phyloP scores from a whole-genome alignment of 2,113 vertebrate species.

The Sylvia atricapilla region DNA sequence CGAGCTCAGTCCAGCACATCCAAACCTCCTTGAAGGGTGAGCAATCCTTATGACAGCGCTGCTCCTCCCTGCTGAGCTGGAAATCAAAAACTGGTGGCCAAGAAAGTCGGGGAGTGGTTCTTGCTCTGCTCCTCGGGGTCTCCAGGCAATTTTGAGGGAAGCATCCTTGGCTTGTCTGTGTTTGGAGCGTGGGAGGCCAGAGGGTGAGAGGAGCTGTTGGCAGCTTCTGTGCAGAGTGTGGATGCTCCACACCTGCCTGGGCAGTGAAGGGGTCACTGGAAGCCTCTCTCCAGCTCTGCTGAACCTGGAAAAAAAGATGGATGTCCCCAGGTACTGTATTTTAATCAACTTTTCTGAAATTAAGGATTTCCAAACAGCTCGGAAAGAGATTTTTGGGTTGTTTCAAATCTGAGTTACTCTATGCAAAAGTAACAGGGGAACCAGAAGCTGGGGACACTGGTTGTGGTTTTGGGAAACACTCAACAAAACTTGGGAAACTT shows the following conservation, averaged over 20 bases:
- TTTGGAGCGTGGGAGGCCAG: background rate
- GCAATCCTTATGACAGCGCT: background rate
- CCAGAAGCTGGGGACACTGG: background rate
- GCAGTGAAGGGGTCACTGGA: background rate
- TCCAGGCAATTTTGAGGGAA: background rate
- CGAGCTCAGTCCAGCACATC: background rate
- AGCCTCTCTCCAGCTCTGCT: background rate
- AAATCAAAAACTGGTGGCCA: background rate
- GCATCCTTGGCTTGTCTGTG: background rate
- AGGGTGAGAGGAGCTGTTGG: background rate
- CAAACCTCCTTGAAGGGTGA: background rate
- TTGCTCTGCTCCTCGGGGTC: background rate
- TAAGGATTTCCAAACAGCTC: background rate
- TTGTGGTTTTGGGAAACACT: background rate
- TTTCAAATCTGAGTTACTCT: background rate
- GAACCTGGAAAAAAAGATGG: accelerated
- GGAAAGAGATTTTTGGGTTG: background rate
- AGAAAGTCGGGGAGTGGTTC: background rate
- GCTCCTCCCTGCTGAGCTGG: background rate
- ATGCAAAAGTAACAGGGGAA: background rate
- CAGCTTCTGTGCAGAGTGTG: background rate
- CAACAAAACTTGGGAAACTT: background rate
- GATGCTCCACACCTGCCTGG: background rate
- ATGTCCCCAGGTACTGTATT: accelerated
- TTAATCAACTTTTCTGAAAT: background rate